A percentile compares a stretch with the other conserved stretches of the same genome.
phyloP scores from a whole-genome alignment of 1,140 invertebrate genomes.

The Rhizoglyphus robini region DNA sequence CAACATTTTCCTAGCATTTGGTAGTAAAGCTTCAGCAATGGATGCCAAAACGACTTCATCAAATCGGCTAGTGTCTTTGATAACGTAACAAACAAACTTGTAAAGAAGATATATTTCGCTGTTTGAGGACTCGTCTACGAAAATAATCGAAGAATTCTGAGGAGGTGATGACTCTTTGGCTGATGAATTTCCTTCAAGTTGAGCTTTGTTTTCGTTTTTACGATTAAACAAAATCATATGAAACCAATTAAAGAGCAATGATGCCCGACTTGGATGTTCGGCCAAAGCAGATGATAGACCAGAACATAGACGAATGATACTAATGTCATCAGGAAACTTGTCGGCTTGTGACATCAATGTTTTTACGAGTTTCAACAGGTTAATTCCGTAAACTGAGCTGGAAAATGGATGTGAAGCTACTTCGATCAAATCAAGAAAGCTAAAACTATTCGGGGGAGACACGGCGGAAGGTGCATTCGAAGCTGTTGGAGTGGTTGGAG shows the following conservation, averaged over 20 bases:
- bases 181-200: not conserved
- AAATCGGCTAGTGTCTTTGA: conserved; percentile 48
- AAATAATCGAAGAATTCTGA: not conserved
- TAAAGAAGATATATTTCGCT: conserved; percentile 40
- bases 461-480: conserved; percentile 51
- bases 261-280: not conserved
- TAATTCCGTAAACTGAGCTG: conserved; percentile 50
- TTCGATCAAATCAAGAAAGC: conserved; percentile 6
- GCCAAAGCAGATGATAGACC: conserved; percentile 37
- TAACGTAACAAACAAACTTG: conserved; percentile 55
- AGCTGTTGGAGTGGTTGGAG: conserved; percentile 24
- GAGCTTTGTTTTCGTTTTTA: not conserved
- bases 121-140: not conserved
- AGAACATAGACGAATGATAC: conserved; percentile 51
- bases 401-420: not conserved
- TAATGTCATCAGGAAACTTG: conserved; percentile 43
- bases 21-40: conserved; percentile 58
- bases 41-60: conserved; percentile 53
- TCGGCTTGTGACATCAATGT: conserved; percentile 55
- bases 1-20: conserved; percentile 54
- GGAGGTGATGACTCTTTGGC: not conserved
- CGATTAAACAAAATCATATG: not conserved
- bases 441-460: conserved; percentile 41
- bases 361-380: conserved; percentile 65
- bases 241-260: conserved; percentile 1